Evolutionary conservation across 1,140 invertebrate genomes (phyloP).

Genomic region (Procambarus virginalis): DNA sequence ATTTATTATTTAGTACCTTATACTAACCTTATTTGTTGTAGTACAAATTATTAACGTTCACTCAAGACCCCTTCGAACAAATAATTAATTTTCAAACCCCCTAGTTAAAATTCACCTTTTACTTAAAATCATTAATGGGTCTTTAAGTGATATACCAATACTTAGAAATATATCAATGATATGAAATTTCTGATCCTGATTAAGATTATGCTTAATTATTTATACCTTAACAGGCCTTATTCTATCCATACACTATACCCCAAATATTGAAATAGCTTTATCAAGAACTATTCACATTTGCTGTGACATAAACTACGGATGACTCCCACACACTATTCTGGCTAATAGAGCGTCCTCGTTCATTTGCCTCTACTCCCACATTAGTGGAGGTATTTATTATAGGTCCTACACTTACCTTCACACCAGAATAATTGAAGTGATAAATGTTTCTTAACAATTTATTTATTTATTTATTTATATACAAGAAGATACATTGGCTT

Average conservation of each 20-base stretch:
- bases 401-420: not conserved
- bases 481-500: too few species aligned
- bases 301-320: too few species aligned
- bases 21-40: not conserved
- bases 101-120: slow-evolving; percentile 10
- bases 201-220: not conserved
- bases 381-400: slow-evolving; percentile 73
- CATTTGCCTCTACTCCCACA: slow-evolving; percentile 73
- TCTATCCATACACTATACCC: too few species aligned
- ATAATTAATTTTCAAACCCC: not conserved
- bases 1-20: not conserved
- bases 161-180: slow-evolving; percentile 7
- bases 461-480: too few species aligned
- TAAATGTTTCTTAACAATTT: not conserved
- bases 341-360: slow-evolving; percentile 73
- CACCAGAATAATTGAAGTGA: not conserved
- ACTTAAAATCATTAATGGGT: slow-evolving; percentile 8
- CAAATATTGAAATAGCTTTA: too few species aligned
- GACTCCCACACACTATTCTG: too few species aligned
- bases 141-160: not conserved
- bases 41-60: slow-evolving; percentile 1
- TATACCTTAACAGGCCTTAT: not conserved
- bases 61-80: not conserved
- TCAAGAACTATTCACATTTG: too few species aligned
- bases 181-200: slow-evolving; percentile 14